Conservation (phyloP, 2,797 vertebrate genomes). For the Crenichthys baileyi region DNA sequence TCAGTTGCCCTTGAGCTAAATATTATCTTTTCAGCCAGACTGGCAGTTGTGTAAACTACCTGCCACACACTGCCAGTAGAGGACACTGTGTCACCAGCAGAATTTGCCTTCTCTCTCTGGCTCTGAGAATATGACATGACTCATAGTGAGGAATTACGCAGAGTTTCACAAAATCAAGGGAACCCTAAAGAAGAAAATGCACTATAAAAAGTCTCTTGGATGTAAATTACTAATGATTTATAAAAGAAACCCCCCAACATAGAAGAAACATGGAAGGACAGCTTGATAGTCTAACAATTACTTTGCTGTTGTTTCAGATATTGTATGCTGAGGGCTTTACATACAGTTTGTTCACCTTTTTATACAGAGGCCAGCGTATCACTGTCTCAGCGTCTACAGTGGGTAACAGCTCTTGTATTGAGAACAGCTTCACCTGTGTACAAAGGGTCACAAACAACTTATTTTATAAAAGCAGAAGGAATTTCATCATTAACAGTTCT, state of each 20-base stretch:
- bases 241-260: not conserved
- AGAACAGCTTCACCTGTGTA: constrained; percentile 35
- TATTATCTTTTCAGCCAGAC: constrained; percentile 55
- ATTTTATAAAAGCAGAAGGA: constrained; percentile 25
- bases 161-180: constrained; percentile 50
- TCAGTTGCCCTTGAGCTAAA: constrained; percentile 69
- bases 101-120: constrained; percentile 35
- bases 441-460: constrained; percentile 36
- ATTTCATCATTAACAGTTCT: constrained; percentile 64
- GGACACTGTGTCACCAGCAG: constrained; percentile 72
- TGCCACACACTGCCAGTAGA: constrained; percentile 68
- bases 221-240: not conserved
- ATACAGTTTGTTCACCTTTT: not conserved
- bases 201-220: constrained; percentile 16
- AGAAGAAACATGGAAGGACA: not conserved
- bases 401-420: not conserved
- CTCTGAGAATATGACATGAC: constrained; percentile 39
- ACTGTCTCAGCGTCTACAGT: not conserved
- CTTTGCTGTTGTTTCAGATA: not conserved
- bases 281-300: not conserved
- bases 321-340: not conserved
- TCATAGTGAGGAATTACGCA: constrained; percentile 47
- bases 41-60: constrained; percentile 45
- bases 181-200: constrained; percentile 17
- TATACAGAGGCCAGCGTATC: not conserved